A percentile compares a stretch with the other conserved stretches of the same genome.
Conservation (phyloP, 2,113 vertebrate species). For the Phrynosoma blainvillii region DNA sequence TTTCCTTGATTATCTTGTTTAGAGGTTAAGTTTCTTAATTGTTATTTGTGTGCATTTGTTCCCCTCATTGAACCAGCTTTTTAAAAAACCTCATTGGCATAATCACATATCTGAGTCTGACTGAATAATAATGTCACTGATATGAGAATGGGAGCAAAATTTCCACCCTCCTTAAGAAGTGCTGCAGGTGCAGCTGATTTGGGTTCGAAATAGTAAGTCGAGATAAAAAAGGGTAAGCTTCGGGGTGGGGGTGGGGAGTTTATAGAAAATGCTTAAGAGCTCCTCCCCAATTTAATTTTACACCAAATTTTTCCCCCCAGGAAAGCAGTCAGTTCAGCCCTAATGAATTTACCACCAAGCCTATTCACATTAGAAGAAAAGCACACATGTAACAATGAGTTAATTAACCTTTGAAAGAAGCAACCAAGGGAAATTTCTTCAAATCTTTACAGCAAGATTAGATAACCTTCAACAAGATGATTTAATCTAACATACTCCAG, state of each 20-base stretch:
- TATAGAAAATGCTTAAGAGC: neutral
- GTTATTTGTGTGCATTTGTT: neutral
- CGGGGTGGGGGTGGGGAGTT: neutral
- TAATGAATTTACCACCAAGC: constrained; percentile 15
- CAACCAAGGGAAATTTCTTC: constrained; percentile 5
- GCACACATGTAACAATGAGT: constrained; percentile 5
- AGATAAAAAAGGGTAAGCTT: neutral
- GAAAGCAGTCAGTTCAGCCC: neutral
- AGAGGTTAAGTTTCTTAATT: neutral
- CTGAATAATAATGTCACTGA: neutral
- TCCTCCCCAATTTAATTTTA: neutral
- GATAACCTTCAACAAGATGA: constrained; percentile 13
- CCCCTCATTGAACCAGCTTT: neutral
- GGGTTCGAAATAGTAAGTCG: neutral
- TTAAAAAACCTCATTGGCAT: neutral
- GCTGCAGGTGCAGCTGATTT: neutral
- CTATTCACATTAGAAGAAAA: constrained; percentile 10
- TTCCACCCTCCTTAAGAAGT: neutral
- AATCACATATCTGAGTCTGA: neutral
- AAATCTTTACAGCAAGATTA: constrained; percentile 15
- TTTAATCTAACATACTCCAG: constrained; percentile 9
- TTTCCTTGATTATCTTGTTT: neutral
- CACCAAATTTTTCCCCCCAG: neutral
- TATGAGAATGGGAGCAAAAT: neutral
- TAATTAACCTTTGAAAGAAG: constrained; percentile 28